Evolutionary conservation across 35 echinoderm and acorn worm species (phyloP), one percentile per base, ranked within the genome.

Genomic region (Heliocidaris erythrogramma): DNA sequence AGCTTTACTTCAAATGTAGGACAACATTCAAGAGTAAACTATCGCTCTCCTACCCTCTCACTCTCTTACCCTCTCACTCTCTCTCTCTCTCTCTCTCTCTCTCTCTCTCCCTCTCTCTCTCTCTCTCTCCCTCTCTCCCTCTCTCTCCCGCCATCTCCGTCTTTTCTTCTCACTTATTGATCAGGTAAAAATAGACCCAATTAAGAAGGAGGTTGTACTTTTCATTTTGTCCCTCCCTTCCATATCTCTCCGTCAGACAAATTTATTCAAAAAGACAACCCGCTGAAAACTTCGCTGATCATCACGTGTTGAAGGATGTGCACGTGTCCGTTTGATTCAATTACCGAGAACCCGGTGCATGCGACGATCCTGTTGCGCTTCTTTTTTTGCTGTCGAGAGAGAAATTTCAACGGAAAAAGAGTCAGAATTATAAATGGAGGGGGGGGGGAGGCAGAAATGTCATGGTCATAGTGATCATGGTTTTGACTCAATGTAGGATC

Each of bases 191-290:
- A 78, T 78, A 78, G 65, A 78, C 65, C 65, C 65, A 78, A 78
- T 78, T 78, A 78, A 24, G 65, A 4, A 78, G 65, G 65, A 78
- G 65, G 65, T 27, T 78, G 65, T 78, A 78, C 65, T 78, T 78
- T 78, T 78, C 27, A 27, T 78, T 27, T 6, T 27, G 6, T 78
- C 27, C 27, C 18, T 78, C 65, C 65, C 65, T 48, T 93, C 92
- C 5, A 31, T 13, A 30, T 56, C 13, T 93, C 90, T 59, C 92
- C 24, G 7, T 13, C 48, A 88, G 86, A 88, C 86, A 88, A 88
- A 88, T 88, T 88, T 88, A 88, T 88, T 88, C 86, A 42, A 30
- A 42, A 88, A 88, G 86, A 48, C 14, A 42, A 88, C 86, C 86
- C 31, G 27, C 31, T 27, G 85, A 86, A 86, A 86, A 2, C 31